Evolutionary conservation across 1,140 invertebrate species (phyloP), one percentile per base, ranked within the genome.

Genomic region (Philopotamus ludificatus): DNA sequence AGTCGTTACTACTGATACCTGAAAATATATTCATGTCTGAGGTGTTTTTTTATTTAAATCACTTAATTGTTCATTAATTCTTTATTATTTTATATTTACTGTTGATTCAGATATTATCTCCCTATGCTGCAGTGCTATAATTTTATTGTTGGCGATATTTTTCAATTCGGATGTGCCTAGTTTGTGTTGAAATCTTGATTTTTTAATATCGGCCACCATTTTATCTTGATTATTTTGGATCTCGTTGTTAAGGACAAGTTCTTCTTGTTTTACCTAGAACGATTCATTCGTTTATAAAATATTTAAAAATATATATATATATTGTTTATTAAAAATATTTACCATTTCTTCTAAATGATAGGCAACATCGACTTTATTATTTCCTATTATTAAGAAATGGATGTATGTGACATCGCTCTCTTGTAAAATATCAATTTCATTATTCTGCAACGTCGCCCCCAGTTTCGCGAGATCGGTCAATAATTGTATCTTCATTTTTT

Each of bases 51-150:
- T 54, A 23, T 25, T 54, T 54, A 54, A 39, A 22, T 51, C 15
- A 22, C 10, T 49, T 8, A 39, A 8, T n/a, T 8, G 7, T 39
- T 7, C 7, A 7, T 49, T 25, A 51, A n/a, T 26, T 26, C 15
- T 4, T 25, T 25, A 51, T 8, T 1, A 51, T 22, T 4, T 22
- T 22, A 44, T 42, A 62, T 39, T 69, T 73, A 80, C 79, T 1
- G 80, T 87, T 54, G 79, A 87, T 73, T 84, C 84, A 1, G 84
- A 87, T 1, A 89, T 78, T 44, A 89, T 86, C 71, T 89, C 87
- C 34, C 87, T 77, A 66, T 88, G 85, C 67, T 87, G 86, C 59
- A 88, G 73, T 4, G 84, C 83, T 8, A 85, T 77, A 22, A 84
- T 76, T 65, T 80, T 73, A 49, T 75, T 78, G 15, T 83, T 76